phyloP scores from a whole-genome alignment of 2,888 invertebrate species.

The Limnephilus auricula region DNA sequence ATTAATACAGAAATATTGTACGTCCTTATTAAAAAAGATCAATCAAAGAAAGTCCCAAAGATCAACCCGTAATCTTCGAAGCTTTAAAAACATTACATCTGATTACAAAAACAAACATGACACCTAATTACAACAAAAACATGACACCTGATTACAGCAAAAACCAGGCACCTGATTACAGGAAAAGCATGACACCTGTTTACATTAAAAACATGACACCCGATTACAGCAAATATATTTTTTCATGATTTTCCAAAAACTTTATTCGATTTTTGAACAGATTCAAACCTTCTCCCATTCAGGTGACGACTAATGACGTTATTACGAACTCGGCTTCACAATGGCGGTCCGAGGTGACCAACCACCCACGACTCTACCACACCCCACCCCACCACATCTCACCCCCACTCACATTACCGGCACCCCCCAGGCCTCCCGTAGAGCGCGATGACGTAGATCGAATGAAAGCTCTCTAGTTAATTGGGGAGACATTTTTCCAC shows the following conservation, averaged over 20 bases:
- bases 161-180: no score
- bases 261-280: background rate
- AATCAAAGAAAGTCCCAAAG: no score
- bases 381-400: background rate
- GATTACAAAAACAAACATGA: no score
- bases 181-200: no score
- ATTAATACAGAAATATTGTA: no score
- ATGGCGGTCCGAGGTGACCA: background rate
- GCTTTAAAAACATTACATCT: no score
- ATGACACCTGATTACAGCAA: no score
- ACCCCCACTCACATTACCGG: background rate
- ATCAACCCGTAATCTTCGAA: no score
- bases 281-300: background rate
- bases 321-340: background rate
- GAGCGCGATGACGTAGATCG: background rate
- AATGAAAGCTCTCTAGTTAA: slow-evolving; percentile 11
- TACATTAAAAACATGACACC: background rate
- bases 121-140: no score
- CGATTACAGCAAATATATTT: background rate
- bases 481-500: slow-evolving; percentile 29
- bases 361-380: background rate
- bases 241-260: background rate
- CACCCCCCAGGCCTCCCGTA: background rate
- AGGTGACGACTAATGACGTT: background rate
- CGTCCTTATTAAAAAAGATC: no score